Evolutionary conservation across 2,113 vertebrate genomes (phyloP).

Genomic region (Chloropsis cyanopogon): DNA sequence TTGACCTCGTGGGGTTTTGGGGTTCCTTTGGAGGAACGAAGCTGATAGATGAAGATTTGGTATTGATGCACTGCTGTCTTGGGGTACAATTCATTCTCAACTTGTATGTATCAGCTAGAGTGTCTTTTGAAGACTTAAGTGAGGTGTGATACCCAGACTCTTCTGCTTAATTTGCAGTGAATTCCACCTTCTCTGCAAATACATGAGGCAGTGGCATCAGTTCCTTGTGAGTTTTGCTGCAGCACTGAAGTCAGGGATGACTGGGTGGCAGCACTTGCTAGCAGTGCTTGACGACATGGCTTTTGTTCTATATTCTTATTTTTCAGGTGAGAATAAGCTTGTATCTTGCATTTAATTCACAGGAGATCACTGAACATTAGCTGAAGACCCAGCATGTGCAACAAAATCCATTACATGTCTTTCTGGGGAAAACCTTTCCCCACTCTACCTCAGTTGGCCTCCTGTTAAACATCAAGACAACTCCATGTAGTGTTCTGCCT

Average conservation of each 20-base stretch:
- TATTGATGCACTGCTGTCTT: not conserved
- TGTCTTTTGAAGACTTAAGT: not conserved
- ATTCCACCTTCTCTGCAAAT: not conserved
- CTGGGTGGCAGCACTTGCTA: not conserved
- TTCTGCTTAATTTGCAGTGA: not conserved
- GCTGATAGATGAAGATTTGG: not conserved
- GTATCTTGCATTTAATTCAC: not conserved
- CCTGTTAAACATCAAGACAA: not conserved
- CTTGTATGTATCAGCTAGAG: not conserved
- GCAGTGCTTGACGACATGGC: not conserved
- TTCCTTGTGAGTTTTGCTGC: not conserved
- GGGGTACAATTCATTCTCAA: not conserved
- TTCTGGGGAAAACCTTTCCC: not conserved
- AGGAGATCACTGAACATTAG: not conserved
- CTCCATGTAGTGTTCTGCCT: not conserved
- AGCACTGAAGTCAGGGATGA: not conserved
- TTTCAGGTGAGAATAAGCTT: not conserved
- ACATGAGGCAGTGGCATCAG: not conserved
- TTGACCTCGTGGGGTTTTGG: not conserved
- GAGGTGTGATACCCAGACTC: not conserved
- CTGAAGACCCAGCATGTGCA: not conserved
- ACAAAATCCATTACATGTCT: not conserved
- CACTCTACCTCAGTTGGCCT: not conserved
- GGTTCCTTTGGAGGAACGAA: not conserved
- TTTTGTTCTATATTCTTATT: not conserved